These are phyloP conservation scores for Oxygymnocypris stewartii DNA, from an alignment of 2,113 vertebrate species.

Conservation along the genomic window DNA sequence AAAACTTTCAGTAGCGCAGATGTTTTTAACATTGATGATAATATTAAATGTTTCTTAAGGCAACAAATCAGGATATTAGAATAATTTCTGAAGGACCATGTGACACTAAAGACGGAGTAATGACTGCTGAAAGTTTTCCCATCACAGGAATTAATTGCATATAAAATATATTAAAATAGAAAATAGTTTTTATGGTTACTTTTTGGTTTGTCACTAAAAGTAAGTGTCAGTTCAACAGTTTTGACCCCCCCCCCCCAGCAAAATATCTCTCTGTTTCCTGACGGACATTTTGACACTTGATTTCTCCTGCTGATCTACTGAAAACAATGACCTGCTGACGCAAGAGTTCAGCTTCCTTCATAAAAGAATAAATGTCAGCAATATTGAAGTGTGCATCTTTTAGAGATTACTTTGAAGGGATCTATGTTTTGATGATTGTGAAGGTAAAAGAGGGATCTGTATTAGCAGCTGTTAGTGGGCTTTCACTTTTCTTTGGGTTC, in stretches of 20 bases:
- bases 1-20: not conserved
- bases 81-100: not conserved
- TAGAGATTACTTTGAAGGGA: not conserved
- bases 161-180: not conserved
- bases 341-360: not conserved
- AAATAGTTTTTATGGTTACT: not conserved
- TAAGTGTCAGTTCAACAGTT: not conserved
- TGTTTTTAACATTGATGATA: not conserved
- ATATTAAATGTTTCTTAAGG: not conserved
- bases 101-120: not conserved
- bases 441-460: not conserved
- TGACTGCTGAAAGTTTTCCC: not conserved
- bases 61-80: not conserved
- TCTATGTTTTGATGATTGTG: not conserved
- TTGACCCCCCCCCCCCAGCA: not conserved
- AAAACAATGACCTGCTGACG: not conserved
- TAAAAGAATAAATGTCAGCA: not conserved
- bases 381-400: conserved; percentile 49
- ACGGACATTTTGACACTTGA: conserved; percentile 22
- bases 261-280: not conserved
- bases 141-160: not conserved
- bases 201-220: not conserved
- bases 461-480: conserved; percentile 9
- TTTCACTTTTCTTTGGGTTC: conserved; percentile 26
- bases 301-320: not conserved